Percentiles rank a stretch among this genome's conserved stretches.
These are phyloP conservation scores for Murina feae DNA, from an alignment of 2,113 vertebrate species.

Conservation along the genomic window DNA sequence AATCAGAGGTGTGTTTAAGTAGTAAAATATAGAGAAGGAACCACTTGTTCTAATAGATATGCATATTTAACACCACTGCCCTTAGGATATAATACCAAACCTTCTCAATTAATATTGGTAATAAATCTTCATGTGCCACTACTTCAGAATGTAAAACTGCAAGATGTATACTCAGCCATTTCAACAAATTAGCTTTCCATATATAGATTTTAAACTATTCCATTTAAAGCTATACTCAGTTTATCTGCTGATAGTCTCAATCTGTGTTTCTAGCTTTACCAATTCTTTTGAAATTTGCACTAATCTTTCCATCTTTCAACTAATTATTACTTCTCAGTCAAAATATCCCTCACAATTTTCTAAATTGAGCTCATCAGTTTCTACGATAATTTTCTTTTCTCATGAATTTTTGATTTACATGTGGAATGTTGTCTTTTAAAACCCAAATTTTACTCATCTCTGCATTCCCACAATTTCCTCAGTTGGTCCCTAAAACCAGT, in stretches of 20 bases:
- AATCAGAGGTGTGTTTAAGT: conserved; percentile 62
- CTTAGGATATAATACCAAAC: conserved; percentile 25
- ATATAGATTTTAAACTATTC: conserved; percentile 9
- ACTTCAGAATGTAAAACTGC: not conserved
- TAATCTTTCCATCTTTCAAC: not conserved
- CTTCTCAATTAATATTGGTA: not conserved
- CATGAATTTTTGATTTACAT: not conserved
- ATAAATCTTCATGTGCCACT: conserved; percentile 14
- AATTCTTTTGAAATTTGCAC: not conserved
- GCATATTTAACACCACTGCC: conserved; percentile 46
- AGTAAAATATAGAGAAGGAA: conserved; percentile 47
- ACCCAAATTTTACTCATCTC: not conserved
- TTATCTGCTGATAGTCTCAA: not conserved
- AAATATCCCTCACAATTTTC: not conserved
- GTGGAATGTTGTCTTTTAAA: not conserved
- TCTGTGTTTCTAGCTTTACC: not conserved
- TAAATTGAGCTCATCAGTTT: not conserved
- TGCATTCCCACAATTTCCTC: not conserved
- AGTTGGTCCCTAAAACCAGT: not conserved
- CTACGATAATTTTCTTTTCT: not conserved
- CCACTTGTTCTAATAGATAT: conserved; percentile 42
- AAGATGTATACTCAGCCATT: not conserved
- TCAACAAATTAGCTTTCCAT: conserved; percentile 34
- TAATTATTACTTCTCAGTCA: not conserved
- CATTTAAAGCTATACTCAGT: not conserved